Percentiles rank a stretch among this genome's conserved stretches.
These are phyloP conservation scores for Leptopilina clavipes DNA, from an alignment of 1,140 invertebrate genomes.

Conservation along the genomic window DNA sequence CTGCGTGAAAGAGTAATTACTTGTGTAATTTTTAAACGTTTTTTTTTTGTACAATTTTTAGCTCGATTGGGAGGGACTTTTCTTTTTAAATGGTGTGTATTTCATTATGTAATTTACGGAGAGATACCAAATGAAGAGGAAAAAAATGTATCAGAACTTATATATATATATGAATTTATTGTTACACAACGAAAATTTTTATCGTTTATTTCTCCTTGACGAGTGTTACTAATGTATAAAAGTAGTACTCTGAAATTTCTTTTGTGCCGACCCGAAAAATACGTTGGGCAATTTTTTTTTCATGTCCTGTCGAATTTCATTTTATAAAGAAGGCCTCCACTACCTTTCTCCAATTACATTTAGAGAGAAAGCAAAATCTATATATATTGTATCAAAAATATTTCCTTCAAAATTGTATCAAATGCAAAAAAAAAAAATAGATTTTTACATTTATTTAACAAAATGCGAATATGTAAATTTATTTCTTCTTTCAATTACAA, in stretches of 20 bases:
- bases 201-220: constrained; percentile 15
- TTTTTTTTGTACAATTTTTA: no score
- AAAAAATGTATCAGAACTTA: background rate
- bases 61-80: no score
- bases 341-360: constrained; percentile 15
- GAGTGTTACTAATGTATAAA: background rate
- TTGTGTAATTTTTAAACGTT: no score
- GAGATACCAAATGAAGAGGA: background rate
- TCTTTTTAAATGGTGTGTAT: background rate
- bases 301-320: constrained; percentile 13
- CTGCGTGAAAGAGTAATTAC: no score
- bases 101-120: background rate
- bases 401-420: no score
- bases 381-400: background rate
- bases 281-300: background rate
- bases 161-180: background rate
- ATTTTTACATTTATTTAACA: no score
- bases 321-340: constrained; percentile 1
- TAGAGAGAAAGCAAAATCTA: constrained; percentile 3
- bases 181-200: constrained; percentile 18
- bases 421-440: no score
- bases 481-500: no score
- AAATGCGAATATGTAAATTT: no score
- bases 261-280: constrained; percentile 6
- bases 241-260: constrained; percentile 4